Conservation (phyloP, 2,888 invertebrate genomes). For the Amiota communis region DNA sequence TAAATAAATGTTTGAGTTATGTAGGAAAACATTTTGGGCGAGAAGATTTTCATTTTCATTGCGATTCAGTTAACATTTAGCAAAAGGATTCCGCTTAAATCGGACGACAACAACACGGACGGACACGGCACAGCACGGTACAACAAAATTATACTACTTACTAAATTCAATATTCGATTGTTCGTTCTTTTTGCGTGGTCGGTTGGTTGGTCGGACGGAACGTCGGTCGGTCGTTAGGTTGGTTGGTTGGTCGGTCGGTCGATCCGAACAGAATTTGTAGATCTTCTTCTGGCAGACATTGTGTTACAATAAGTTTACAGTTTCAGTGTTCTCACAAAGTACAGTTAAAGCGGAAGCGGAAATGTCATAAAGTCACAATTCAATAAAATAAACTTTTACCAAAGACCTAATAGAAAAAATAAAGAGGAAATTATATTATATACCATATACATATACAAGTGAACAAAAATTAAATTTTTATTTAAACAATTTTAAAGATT, state of each 20-base stretch:
- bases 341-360: slow-evolving; percentile 25
- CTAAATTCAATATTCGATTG: too few species aligned
- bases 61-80: slow-evolving; percentile 72
- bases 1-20: slow-evolving; percentile 74
- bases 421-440: slow-evolving; percentile 11
- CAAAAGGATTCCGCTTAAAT: slow-evolving; percentile 71
- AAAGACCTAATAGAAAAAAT: neutral
- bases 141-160: too few species aligned
- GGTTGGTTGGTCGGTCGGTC: too few species aligned
- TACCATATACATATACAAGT: neutral
- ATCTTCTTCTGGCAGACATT: too few species aligned
- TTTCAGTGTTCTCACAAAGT: neutral
- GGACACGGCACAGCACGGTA: slow-evolving; percentile 35
- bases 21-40: slow-evolving; percentile 73
- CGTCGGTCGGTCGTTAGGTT: too few species aligned
- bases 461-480: slow-evolving; percentile 21
- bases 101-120: slow-evolving; percentile 66
- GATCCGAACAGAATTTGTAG: too few species aligned
- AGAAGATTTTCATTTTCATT: slow-evolving; percentile 73
- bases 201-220: too few species aligned
- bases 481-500: slow-evolving; percentile 11
- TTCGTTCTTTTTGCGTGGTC: too few species aligned
- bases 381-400: slow-evolving; percentile 23
- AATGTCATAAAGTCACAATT: slow-evolving; percentile 14
- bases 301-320: too few species aligned